phyloP scores from a whole-genome alignment of 2,797 vertebrate species.

The Diceros bicornis region DNA sequence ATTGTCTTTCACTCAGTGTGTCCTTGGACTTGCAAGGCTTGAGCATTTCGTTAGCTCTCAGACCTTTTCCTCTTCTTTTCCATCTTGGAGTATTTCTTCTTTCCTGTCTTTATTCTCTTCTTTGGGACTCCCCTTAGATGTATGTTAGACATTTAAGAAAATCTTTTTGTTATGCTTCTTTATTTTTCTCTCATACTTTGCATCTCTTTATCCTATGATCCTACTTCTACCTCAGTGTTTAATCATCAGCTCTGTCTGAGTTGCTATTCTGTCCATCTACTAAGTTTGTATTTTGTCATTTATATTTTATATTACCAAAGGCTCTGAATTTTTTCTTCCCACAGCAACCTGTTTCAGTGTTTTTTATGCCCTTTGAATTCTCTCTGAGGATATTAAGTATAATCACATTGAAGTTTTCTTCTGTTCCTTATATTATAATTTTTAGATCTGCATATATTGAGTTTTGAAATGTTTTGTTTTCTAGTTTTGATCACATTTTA shows the following conservation, averaged over 20 bases:
- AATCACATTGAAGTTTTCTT: conserved; percentile 46
- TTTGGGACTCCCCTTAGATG: neutral
- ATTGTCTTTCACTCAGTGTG: neutral
- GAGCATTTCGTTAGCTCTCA: neutral
- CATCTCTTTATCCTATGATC: neutral
- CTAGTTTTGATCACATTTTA: conserved; percentile 55
- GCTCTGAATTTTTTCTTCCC: neutral
- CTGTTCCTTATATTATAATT: conserved; percentile 4
- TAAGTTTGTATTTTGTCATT: neutral
- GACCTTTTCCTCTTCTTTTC: neutral
- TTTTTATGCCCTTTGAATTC: conserved; percentile 22
- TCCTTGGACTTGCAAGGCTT: neutral
- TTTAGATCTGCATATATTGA: neutral
- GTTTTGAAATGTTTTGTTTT: conserved; percentile 55
- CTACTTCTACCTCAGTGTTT: neutral
- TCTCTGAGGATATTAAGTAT: conserved; percentile 62
- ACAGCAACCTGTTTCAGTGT: neutral
- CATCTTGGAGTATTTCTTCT: neutral
- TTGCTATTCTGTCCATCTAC: neutral
- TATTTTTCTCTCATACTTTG: neutral
- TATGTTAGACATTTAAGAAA: neutral
- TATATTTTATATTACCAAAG: conserved; percentile 40
- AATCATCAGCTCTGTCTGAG: neutral
- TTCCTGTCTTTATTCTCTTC: neutral
- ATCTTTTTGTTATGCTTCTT: neutral